phyloP scores from a whole-genome alignment of 2,888 invertebrate species.

The Eupithecia pulchellata region DNA sequence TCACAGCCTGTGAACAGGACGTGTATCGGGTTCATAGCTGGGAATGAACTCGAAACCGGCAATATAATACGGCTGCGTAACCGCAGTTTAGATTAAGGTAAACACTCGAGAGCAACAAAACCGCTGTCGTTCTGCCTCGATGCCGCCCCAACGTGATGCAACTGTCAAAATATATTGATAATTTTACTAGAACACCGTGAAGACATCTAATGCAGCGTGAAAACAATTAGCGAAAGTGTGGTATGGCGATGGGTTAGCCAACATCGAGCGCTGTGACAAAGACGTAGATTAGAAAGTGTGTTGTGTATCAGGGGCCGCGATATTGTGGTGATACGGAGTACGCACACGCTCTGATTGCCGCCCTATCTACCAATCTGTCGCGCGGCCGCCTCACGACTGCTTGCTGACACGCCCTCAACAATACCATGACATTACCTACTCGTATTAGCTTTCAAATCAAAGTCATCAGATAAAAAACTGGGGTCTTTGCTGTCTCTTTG shows the following conservation, averaged over 20 bases:
- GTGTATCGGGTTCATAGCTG: slow-evolving; percentile 68
- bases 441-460: slow-evolving; percentile 32
- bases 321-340: slow-evolving; percentile 62
- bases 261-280: slow-evolving; percentile 81
- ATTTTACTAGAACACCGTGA: slow-evolving; percentile 69
- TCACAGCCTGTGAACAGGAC: slow-evolving; percentile 63
- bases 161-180: slow-evolving; percentile 61
- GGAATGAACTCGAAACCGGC: slow-evolving; percentile 68
- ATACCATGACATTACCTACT: slow-evolving; percentile 33
- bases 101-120: slow-evolving; percentile 43
- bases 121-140: slow-evolving; percentile 37
- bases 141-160: slow-evolving; percentile 60
- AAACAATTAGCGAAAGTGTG: slow-evolving; percentile 85
- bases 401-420: slow-evolving; percentile 31
- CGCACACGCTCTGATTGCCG: slow-evolving; percentile 82
- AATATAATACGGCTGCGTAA: slow-evolving; percentile 70
- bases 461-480: slow-evolving; percentile 14
- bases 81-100: slow-evolving; percentile 66
- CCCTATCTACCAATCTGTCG: slow-evolving; percentile 83
- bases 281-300: slow-evolving; percentile 84
- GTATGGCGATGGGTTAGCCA: slow-evolving; percentile 76
- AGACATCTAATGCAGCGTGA: slow-evolving; percentile 79
- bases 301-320: slow-evolving; percentile 76
- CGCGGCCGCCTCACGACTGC: slow-evolving; percentile 53
- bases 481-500: background rate